Percentiles rank a stretch among this genome's conserved stretches.
phyloP scores from a whole-genome alignment of 2,888 invertebrate genomes.

The Drosophila dives region DNA sequence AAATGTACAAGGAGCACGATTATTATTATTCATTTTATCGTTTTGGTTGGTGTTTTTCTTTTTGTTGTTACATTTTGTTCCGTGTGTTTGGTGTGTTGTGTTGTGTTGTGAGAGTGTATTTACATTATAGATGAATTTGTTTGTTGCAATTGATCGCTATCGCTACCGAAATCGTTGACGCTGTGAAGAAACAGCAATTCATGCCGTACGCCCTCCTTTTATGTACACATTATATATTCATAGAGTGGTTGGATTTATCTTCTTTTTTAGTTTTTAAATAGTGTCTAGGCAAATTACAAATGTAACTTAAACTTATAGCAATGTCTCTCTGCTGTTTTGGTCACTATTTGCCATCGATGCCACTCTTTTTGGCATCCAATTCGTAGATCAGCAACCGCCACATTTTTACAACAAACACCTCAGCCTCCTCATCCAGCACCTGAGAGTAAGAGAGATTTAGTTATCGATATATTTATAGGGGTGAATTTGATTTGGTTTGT shows the following conservation, averaged over 20 bases:
- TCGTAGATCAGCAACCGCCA: constrained; percentile 99
- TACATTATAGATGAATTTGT: constrained; percentile 50
- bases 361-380: constrained; percentile 98
- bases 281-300: constrained; percentile 49
- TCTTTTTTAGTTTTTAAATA: constrained; percentile 26
- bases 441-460: constrained; percentile 82
- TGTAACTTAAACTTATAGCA: constrained; percentile 59
- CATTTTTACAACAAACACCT: constrained; percentile 99
- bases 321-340: constrained; percentile 20
- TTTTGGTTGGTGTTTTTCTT: constrained; percentile 25
- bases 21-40: constrained; percentile 26
- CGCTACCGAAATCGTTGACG: constrained; percentile 36
- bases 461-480: background rate
- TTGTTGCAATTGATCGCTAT: constrained; percentile 48
- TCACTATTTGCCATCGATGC: constrained; percentile 86
- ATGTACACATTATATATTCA: constrained; percentile 20
- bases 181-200: constrained; percentile 25
- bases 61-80: constrained; percentile 1
- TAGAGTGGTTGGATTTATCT: constrained; percentile 15
- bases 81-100: constrained; percentile 19
- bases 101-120: constrained; percentile 44
- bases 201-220: constrained; percentile 34
- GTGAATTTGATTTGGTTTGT: background rate
- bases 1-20: constrained; percentile 47
- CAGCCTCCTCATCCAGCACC: constrained; percentile 99